Conservation (phyloP, 2,797 vertebrate genomes). For the Sebastes minor region DNA sequence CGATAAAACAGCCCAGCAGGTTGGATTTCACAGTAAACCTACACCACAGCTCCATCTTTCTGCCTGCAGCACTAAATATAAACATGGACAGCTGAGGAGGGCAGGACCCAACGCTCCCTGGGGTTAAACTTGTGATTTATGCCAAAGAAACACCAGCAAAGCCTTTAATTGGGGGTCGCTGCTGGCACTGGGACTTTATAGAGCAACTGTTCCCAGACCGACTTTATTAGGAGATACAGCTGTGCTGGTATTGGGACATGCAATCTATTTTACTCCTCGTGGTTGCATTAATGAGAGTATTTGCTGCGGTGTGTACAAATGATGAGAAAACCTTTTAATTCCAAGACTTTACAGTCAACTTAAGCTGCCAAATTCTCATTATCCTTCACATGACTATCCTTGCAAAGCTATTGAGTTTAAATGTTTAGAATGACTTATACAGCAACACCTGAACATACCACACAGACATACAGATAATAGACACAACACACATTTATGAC, state of each 20-base stretch:
- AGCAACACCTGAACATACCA: background rate
- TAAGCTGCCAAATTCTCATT: background rate
- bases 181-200: constrained; percentile 54
- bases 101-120: constrained; percentile 56
- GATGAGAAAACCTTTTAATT: background rate
- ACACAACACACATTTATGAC: background rate
- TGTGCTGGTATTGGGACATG: background rate
- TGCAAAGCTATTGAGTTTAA: background rate
- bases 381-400: background rate
- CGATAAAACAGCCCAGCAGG: constrained; percentile 47
- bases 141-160: constrained; percentile 59
- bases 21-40: constrained; percentile 62
- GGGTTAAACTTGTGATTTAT: constrained; percentile 72
- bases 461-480: background rate
- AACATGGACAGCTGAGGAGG: constrained; percentile 77
- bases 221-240: constrained; percentile 43
- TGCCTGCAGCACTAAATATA: constrained; percentile 76
- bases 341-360: background rate
- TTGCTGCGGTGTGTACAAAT: background rate
- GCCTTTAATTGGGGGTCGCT: constrained; percentile 61
- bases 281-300: background rate
- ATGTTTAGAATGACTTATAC: background rate
- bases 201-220: constrained; percentile 44
- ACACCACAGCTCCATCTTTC: constrained; percentile 60
- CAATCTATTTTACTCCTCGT: background rate